phyloP scores from a whole-genome alignment of 2,888 invertebrate species.

The Nasonia oneida region DNA sequence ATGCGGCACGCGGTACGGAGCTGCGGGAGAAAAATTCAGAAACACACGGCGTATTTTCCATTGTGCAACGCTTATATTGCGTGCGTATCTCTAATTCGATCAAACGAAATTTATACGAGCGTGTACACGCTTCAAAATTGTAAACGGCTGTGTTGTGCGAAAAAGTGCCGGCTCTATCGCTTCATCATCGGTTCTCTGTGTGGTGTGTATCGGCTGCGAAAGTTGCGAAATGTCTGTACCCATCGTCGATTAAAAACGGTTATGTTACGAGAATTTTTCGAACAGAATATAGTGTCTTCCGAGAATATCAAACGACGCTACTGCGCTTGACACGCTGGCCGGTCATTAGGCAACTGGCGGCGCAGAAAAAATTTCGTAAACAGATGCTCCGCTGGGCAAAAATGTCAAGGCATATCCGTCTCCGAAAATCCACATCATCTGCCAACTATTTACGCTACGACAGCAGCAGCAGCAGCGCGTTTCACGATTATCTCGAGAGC shows the following conservation, averaged over 20 bases:
- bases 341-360: neutral
- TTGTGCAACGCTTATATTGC: slow-evolving; percentile 44
- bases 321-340: neutral
- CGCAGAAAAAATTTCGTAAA: neutral
- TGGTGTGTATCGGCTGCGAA: neutral
- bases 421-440: slow-evolving; percentile 15
- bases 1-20: neutral
- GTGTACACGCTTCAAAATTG: slow-evolving; percentile 31
- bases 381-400: neutral
- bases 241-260: neutral
- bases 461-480: neutral
- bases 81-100: slow-evolving; percentile 40
- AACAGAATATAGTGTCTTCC: neutral
- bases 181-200: neutral
- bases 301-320: neutral
- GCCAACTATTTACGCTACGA: slow-evolving; percentile 8
- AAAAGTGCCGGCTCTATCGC: slow-evolving; percentile 17
- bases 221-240: neutral
- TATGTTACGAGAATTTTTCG: neutral
- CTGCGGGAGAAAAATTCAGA: slow-evolving; percentile 12
- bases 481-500: neutral
- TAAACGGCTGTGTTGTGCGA: neutral
- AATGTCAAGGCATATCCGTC: slow-evolving; percentile 18
- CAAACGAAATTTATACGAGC: slow-evolving; percentile 35
- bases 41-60: slow-evolving; percentile 5